phyloP scores from a whole-genome alignment of 2,113 vertebrate species.

The Pithys albifrons region DNA sequence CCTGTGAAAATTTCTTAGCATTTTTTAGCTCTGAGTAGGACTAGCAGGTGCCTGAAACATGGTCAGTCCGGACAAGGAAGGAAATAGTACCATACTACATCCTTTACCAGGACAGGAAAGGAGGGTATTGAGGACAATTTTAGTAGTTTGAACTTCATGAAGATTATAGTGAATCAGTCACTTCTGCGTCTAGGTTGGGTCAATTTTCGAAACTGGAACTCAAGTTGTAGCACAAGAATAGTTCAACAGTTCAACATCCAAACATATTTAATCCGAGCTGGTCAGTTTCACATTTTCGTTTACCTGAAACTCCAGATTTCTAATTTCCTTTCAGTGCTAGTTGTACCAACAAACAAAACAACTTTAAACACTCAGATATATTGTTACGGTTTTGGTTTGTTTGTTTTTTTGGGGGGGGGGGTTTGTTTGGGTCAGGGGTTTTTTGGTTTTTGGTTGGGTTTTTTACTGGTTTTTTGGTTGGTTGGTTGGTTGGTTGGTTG shows the following conservation, averaged over 20 bases:
- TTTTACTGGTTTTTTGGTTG: too few species aligned
- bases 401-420: not conserved
- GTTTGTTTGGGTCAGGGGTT: fast-evolving
- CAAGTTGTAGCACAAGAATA: not conserved
- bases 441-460: not conserved
- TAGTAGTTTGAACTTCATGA: not conserved
- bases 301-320: not conserved
- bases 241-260: not conserved
- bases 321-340: not conserved
- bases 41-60: not conserved
- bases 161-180: not conserved
- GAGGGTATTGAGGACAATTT: not conserved
- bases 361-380: not conserved
- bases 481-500: not conserved
- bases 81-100: not conserved
- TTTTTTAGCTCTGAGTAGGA: not conserved
- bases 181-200: not conserved
- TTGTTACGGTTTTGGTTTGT: fast-evolving
- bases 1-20: not conserved
- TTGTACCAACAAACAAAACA: not conserved
- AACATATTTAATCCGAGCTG: not conserved
- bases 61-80: not conserved
- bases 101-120: not conserved
- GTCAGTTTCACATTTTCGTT: not conserved
- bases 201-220: not conserved